Percentiles rank a stretch among this genome's conserved stretches.
phyloP scores from a whole-genome alignment of 2,888 invertebrate genomes.

The Dione vanillae region DNA sequence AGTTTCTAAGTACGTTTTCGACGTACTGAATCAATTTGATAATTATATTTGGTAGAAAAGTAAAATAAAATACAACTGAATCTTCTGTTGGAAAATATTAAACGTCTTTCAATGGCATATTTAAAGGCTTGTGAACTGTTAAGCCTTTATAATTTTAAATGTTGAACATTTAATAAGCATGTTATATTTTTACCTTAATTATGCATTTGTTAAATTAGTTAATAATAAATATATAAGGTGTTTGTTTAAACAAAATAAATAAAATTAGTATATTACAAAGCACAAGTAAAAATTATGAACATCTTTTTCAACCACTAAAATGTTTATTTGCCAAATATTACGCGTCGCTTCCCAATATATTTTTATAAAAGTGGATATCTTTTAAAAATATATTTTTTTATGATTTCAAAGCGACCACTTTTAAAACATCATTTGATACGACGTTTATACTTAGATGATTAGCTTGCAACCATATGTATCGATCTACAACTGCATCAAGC shows the following conservation, averaged over 20 bases:
- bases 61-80: background rate
- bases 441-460: background rate
- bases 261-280: background rate
- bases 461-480: conserved; percentile 6
- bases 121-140: too few species aligned
- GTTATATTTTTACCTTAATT: background rate
- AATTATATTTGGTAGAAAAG: background rate
- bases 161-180: background rate
- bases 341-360: background rate
- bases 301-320: background rate
- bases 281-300: background rate
- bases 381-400: conserved; percentile 15
- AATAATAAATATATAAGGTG: background rate
- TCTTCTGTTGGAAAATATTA: background rate
- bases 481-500: conserved; percentile 11
- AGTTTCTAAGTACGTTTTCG: conserved; percentile 52
- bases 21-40: conserved; percentile 13
- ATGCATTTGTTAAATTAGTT: background rate
- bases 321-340: background rate
- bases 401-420: background rate
- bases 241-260: too few species aligned
- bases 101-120: background rate
- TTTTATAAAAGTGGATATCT: background rate
- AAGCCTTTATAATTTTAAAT: background rate
- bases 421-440: background rate